phyloP scores from a whole-genome alignment of 2,888 invertebrate species.

The Lathronympha strigana region DNA sequence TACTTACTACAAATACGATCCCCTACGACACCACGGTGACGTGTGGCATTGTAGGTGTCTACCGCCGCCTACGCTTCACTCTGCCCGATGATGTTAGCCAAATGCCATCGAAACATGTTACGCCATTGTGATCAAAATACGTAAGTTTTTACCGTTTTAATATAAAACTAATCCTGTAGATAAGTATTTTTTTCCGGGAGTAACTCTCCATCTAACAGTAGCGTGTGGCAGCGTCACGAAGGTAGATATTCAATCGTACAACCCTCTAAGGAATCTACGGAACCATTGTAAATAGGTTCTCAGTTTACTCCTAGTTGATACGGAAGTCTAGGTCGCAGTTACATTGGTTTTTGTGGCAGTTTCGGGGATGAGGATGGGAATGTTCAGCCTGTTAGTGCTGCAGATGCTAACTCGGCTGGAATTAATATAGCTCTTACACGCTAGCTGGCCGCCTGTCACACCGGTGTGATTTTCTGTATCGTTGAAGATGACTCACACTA shows the following conservation, averaged over 20 bases:
- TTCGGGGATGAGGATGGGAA: neutral
- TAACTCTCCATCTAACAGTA: too few species aligned
- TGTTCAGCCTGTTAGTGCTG: conserved; percentile 5
- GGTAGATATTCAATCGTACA: neutral
- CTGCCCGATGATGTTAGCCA: too few species aligned
- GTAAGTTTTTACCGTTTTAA: too few species aligned
- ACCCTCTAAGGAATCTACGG: neutral
- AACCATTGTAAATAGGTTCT: neutral
- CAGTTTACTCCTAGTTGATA: neutral
- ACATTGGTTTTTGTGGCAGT: neutral
- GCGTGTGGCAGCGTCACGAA: neutral
- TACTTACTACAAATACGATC: too few species aligned
- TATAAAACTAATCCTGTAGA: too few species aligned
- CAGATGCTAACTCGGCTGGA: conserved; percentile 30
- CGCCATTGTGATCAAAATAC: too few species aligned
- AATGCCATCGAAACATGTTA: too few species aligned
- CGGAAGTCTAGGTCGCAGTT: neutral
- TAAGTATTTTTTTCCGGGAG: too few species aligned
- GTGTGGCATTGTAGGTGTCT: too few species aligned
- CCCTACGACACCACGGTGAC: too few species aligned
- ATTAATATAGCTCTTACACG: conserved; percentile 29
- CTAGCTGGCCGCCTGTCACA: conserved; percentile 3
- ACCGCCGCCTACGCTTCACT: too few species aligned
- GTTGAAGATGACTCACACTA: neutral
- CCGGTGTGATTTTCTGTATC: neutral